These are phyloP conservation scores for Troilus luridus DNA, from an alignment of 2,888 invertebrate species.

Conservation along the genomic window DNA sequence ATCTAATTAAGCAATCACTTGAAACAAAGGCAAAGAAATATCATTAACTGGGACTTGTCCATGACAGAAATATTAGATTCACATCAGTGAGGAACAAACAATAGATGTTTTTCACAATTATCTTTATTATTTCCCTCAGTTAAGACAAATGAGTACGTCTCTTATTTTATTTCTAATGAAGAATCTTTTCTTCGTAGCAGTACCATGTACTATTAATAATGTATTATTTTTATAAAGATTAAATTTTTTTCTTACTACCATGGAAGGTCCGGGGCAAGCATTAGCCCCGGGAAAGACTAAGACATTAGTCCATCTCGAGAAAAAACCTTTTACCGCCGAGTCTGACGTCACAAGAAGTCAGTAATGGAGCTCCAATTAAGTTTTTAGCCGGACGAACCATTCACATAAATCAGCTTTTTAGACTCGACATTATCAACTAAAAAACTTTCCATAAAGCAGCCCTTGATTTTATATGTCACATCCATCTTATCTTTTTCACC, in stretches of 20 bases:
- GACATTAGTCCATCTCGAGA: constrained; percentile 33
- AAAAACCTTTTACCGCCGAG: constrained; percentile 44
- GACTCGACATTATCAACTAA: not conserved
- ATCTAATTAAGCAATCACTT: too few relatives aligned
- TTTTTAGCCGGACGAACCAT: constrained; percentile 27
- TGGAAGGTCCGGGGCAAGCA: not conserved
- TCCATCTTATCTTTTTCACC: not conserved
- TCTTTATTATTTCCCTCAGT: too few relatives aligned
- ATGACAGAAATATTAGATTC: too few relatives aligned
- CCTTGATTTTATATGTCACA: constrained; percentile 23
- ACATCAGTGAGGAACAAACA: too few relatives aligned
- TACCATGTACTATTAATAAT: not conserved
- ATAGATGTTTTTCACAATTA: too few relatives aligned
- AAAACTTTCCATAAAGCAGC: not conserved
- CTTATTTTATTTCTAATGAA: too few relatives aligned
- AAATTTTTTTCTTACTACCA: not conserved
- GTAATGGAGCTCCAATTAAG: constrained; percentile 49
- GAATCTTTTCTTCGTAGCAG: not conserved
- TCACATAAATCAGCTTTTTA: constrained; percentile 43
- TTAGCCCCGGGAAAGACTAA: constrained; percentile 32
- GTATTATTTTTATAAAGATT: not conserved
- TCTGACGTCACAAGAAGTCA: constrained; percentile 42
- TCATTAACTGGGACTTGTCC: too few relatives aligned
- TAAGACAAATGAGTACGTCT: too few relatives aligned
- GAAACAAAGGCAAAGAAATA: too few relatives aligned